phyloP scores from a whole-genome alignment of 2,888 invertebrate species.

The Melangyna quadrimaculata region DNA sequence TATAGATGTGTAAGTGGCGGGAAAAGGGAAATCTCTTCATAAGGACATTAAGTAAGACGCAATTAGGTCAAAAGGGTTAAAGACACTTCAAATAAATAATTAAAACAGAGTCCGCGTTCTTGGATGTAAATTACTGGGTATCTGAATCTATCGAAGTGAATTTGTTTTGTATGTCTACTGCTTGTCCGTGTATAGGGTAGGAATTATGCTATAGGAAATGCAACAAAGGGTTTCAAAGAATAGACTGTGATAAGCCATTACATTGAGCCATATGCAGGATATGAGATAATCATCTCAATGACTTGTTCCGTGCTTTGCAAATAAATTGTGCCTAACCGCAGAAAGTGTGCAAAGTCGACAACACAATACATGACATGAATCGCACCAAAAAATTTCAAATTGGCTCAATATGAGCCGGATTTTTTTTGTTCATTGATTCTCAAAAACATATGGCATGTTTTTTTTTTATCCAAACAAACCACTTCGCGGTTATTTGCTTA shows the following conservation, averaged over 20 bases:
- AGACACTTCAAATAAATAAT: constrained; percentile 17
- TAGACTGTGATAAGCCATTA: not conserved
- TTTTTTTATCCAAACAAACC: constrained; percentile 18
- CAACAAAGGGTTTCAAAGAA: not conserved
- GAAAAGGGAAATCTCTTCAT: constrained; percentile 39
- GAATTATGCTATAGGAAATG: not conserved
- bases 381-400: constrained; percentile 17
- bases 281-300: constrained; percentile 53
- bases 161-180: not conserved
- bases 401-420: constrained; percentile 15
- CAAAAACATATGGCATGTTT: constrained; percentile 33
- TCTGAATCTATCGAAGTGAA: not conserved
- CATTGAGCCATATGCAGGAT: constrained; percentile 52
- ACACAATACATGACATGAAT: not conserved
- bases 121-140: not conserved
- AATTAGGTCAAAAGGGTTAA: constrained; percentile 39
- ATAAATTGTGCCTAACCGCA: not conserved
- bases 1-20: constrained; percentile 22
- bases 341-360: not conserved
- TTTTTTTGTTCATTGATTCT: not conserved
- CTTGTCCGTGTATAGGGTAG: not conserved
- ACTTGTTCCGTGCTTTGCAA: constrained; percentile 1
- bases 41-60: not conserved
- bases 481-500: not conserved
- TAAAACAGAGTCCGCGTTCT: not conserved